Evolutionary conservation across 2,797 vertebrate species (phyloP), one percentile per base, ranked within the genome.

Genomic region (Limnodromus scolopaceus): DNA sequence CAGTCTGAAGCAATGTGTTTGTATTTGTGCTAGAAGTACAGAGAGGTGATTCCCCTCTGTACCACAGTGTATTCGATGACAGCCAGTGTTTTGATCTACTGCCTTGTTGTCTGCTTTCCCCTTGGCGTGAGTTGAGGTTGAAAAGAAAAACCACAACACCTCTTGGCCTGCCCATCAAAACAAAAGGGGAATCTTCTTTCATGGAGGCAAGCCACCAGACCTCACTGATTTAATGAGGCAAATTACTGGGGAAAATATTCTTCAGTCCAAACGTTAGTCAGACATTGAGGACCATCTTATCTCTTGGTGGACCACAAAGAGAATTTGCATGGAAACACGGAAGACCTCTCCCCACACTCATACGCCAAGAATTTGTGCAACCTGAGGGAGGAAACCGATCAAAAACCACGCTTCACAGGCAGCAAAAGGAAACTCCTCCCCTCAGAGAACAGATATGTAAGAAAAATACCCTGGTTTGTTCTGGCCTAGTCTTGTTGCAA

Each of bases 131-230:
- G 24, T 20, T 92, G 76, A 88, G 57, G 36, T 69, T 86, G 79
- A 71, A 81, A 71, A 87, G 12, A 53, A 85, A 85, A 92, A 43
- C 46, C 81, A 63, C 57, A 91, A 39, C 64, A 84, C 57, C 23
- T 87, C 72, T 90, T 3, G 0, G 25, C 49, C 23, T 86, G 61
- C 28, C 22, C 16, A 28, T 89, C 48, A 71, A 49, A 81, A 70
- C 3, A 2, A 34, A 83, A 80, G n/a, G 5, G 20, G 20, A 80
- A 16, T 49, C 38, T 66, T 84, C 43, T 75, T 87, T 88, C 53
- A 25, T 13, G 7, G 6, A 43, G 64, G 14, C 28, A 68, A 68
- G 13, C 34, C 16, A 32, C 43, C 51, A 90, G 57, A 78, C 12
- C 53, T 89, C 22, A 19, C 53, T 75, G 69, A 41, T 75, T 57